phyloP scores from a whole-genome alignment of 2,888 invertebrate species.

The Amphipoea oculea region DNA sequence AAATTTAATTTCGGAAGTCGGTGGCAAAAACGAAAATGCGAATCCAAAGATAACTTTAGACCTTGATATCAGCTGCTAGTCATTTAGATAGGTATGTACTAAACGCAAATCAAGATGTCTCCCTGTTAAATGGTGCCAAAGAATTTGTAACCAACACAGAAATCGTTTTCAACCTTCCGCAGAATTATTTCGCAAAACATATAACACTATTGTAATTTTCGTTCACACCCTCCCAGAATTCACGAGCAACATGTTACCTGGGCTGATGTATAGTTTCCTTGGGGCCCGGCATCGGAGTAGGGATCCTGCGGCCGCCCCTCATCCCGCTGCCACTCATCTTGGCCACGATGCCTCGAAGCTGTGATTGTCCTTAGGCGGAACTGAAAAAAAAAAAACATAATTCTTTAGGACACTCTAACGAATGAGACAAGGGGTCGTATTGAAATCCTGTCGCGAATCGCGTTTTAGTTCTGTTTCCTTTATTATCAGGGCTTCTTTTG shows the following conservation, averaged over 20 bases:
- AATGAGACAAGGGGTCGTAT: conserved; percentile 74
- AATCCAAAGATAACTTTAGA: not conserved
- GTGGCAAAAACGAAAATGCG: no score
- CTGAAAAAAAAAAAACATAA: conserved; percentile 72
- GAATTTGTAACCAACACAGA: not conserved
- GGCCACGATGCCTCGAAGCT: conserved; percentile 64
- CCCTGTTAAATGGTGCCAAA: not conserved
- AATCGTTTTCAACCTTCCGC: not conserved
- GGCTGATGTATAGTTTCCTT: conserved; percentile 70
- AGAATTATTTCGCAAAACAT: conserved; percentile 15
- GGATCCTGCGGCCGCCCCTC: conserved; percentile 84
- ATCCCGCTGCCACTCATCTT: conserved; percentile 81
- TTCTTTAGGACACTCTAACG: conserved; percentile 73
- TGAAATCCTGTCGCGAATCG: conserved; percentile 55
- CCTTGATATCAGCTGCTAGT: no score
- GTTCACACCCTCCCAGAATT: conserved; percentile 18
- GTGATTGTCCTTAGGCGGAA: conserved; percentile 73
- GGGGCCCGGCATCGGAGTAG: conserved; percentile 88
- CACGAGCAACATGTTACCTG: conserved; percentile 65
- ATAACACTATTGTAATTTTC: conserved; percentile 21
- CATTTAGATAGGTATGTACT: no score
- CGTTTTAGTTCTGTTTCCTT: conserved; percentile 46
- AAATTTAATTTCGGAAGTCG: no score
- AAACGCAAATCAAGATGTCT: conserved; percentile 3
- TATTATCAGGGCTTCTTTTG: conserved; percentile 49